Evolutionary conservation across 30 jellyfish, hydroid and myxozoan genomes (phyloP).

Genomic region (Aurelia aurita): DNA sequence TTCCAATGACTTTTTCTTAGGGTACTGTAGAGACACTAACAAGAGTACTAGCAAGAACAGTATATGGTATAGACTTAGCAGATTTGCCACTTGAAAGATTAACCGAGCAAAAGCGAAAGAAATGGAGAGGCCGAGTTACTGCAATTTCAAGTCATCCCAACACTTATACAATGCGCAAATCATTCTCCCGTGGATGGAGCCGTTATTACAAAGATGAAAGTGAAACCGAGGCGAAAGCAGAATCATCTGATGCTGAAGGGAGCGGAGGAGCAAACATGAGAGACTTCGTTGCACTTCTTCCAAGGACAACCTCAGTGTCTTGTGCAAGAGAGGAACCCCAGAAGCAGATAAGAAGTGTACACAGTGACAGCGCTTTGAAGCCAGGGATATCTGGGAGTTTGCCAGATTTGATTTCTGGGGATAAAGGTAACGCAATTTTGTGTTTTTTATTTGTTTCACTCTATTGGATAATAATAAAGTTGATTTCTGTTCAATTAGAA

Average conservation of each 20-base stretch:
- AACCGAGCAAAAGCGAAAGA: constrained; percentile 87
- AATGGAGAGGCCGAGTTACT: constrained; percentile 80
- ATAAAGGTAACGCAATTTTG: constrained; percentile 3
- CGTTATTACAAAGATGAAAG: constrained; percentile 46
- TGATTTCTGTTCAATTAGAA: no score
- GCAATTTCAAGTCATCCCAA: constrained; percentile 41
- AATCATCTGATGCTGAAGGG: constrained; percentile 38
- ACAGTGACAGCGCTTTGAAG: constrained; percentile 21
- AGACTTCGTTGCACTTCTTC: constrained; percentile 57
- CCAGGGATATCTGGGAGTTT: constrained; percentile 3
- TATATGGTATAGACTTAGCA: constrained; percentile 83
- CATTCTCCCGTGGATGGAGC: constrained; percentile 94
- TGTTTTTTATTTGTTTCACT: no score
- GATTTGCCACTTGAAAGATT: constrained; percentile 89
- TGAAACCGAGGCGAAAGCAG: constrained; percentile 36
- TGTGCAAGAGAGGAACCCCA: constrained; percentile 27
- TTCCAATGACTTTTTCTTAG: constrained; percentile 19
- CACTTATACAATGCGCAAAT: constrained; percentile 27
- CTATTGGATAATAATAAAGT: no score
- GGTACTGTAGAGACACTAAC: constrained; percentile 92
- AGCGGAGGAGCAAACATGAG: constrained; percentile 15
- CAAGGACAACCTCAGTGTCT: constrained; percentile 77
- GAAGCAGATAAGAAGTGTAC: constrained; percentile 11
- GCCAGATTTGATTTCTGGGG: constrained; percentile 54
- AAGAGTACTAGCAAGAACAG: constrained; percentile 90